Percentiles rank a stretch among this genome's conserved stretches.
These are phyloP conservation scores for Ooceraea biroi DNA, from an alignment of 1,140 invertebrate genomes.

Conservation along the genomic window DNA sequence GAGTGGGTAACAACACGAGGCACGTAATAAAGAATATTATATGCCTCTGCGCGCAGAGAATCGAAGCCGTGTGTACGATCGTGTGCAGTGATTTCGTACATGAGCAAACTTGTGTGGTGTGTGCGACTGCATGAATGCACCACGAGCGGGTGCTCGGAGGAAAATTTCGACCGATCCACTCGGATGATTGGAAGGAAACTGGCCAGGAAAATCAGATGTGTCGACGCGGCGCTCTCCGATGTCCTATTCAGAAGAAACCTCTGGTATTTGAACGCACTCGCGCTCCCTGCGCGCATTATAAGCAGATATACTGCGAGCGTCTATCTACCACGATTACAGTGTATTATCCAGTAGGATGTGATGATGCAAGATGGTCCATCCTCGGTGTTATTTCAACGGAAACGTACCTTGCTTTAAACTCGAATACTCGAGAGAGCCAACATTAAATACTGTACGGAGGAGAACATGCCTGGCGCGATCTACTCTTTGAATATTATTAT, in stretches of 20 bases:
- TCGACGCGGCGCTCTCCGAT: slow-evolving; percentile 31
- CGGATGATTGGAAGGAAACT: slow-evolving; percentile 75
- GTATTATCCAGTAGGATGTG: no score
- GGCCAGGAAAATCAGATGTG: slow-evolving; percentile 73
- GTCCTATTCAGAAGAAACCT: slow-evolving; percentile 64
- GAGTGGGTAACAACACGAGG: background rate
- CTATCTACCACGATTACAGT: background rate
- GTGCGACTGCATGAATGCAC: slow-evolving; percentile 51
- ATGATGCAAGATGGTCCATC: background rate
- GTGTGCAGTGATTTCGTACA: slow-evolving; percentile 29
- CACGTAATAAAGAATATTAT: slow-evolving; percentile 69
- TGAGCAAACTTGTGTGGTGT: slow-evolving; percentile 53
- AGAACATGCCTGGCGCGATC: no score
- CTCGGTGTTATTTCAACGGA: background rate
- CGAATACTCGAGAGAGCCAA: background rate
- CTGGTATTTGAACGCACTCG: slow-evolving; percentile 57
- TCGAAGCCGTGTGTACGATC: slow-evolving; percentile 4
- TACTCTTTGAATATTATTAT: background rate
- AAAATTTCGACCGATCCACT: slow-evolving; percentile 75
- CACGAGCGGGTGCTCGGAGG: slow-evolving; percentile 52
- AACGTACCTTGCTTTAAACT: background rate
- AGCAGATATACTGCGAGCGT: background rate
- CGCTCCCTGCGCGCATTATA: background rate
- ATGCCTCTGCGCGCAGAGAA: background rate
- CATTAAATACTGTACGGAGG: background rate